Conservation (phyloP, 1,140 invertebrate species). For the Agrilus planipennis region DNA sequence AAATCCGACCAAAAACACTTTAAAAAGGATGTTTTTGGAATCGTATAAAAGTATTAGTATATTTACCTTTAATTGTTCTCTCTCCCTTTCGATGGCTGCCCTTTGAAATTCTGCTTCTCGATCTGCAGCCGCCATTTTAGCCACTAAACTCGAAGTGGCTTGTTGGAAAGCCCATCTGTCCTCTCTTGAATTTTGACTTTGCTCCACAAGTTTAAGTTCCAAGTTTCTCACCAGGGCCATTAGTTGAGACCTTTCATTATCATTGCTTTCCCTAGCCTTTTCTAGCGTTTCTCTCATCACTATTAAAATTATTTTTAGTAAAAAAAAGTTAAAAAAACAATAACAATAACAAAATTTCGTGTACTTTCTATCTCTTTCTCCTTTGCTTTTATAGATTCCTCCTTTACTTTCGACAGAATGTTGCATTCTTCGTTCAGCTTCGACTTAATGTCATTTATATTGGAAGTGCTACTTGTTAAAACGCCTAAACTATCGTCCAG, state of each 20-base stretch:
- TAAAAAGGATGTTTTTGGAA: not conserved
- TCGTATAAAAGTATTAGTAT: not conserved
- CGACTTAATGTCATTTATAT: slow-evolving; percentile 28
- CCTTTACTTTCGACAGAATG: slow-evolving; percentile 28
- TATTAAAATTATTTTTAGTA: slow-evolving; percentile 13
- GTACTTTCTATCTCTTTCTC: slow-evolving; percentile 31
- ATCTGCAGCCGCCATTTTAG: slow-evolving; percentile 35
- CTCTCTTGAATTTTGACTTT: slow-evolving; percentile 30
- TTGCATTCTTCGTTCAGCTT: slow-evolving; percentile 29
- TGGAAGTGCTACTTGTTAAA: slow-evolving; percentile 26
- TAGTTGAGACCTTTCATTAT: slow-evolving; percentile 36
- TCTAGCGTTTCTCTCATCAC: slow-evolving; percentile 33
- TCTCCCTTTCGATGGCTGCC: slow-evolving; percentile 34
- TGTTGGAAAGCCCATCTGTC: slow-evolving; percentile 31
- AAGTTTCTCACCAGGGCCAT: slow-evolving; percentile 36
- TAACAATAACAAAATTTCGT: not conserved
- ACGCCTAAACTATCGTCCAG: slow-evolving; percentile 32
- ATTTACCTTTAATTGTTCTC: slow-evolving; percentile 29
- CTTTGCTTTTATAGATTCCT: slow-evolving; percentile 30
- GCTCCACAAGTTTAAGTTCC: slow-evolving; percentile 33
- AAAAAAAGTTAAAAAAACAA: not conserved
- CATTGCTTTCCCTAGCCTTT: slow-evolving; percentile 33
- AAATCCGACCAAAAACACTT: not conserved
- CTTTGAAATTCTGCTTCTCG: slow-evolving; percentile 32
- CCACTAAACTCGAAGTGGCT: slow-evolving; percentile 24